Conservation (phyloP, 1,140 invertebrate genomes). For the Aphis gossypii region DNA sequence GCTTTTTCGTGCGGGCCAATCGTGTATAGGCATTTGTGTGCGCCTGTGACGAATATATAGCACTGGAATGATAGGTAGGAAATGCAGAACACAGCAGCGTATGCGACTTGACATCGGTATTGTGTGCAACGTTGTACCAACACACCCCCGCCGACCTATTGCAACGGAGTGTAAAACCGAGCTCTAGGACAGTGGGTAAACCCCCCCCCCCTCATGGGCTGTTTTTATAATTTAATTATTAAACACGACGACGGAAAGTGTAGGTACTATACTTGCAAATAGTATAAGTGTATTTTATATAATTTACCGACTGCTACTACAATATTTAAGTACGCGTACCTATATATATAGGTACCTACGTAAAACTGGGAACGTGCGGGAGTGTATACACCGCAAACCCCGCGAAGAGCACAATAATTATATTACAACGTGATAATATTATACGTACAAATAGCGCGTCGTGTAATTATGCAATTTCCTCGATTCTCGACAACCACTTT, state of each 20-base stretch:
- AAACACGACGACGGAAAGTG: not conserved
- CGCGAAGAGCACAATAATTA: not conserved
- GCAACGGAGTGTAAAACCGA: not conserved
- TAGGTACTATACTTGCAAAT: not conserved
- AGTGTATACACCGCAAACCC: not conserved
- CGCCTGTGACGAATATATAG: not conserved
- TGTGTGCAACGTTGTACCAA: not conserved
- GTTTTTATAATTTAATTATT: not conserved
- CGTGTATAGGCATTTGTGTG: not conserved
- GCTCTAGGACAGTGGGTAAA: too few species aligned
- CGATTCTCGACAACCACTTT: not conserved
- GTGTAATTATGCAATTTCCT: not conserved
- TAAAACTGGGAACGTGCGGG: not conserved
- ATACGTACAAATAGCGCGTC: not conserved
- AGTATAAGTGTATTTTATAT: not conserved
- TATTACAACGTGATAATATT: not conserved
- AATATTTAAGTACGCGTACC: not conserved
- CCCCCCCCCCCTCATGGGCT: not conserved
- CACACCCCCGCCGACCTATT: not conserved
- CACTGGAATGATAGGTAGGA: not conserved
- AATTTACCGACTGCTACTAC: not conserved
- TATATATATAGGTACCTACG: not conserved
- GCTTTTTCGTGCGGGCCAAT: not conserved
- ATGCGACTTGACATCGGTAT: not conserved
- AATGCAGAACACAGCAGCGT: not conserved